These are phyloP conservation scores for Cecropterus lyciades DNA, from an alignment of 1,140 invertebrate genomes.

Conservation along the genomic window DNA sequence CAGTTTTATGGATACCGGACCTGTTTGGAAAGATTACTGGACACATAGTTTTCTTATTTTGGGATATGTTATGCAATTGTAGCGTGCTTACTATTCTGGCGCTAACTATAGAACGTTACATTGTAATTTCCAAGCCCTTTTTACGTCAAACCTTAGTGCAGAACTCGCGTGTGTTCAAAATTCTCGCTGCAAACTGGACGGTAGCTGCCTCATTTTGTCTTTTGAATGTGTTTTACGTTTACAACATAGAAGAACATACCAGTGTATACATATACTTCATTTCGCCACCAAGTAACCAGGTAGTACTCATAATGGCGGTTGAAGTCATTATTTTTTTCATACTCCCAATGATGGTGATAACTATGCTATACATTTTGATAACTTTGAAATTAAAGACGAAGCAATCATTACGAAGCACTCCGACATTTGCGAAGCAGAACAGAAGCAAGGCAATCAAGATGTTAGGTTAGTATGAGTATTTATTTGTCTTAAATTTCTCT, in stretches of 20 bases:
- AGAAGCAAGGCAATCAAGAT: slow-evolving; percentile 84
- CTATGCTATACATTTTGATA: slow-evolving; percentile 92
- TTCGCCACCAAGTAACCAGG: slow-evolving; percentile 56
- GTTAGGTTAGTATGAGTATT: slow-evolving; percentile 80
- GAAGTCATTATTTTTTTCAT: slow-evolving; percentile 93
- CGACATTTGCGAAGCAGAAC: slow-evolving; percentile 69
- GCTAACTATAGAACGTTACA: slow-evolving; percentile 92
- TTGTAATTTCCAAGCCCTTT: slow-evolving; percentile 91
- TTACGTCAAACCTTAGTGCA: slow-evolving; percentile 92
- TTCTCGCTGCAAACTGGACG: slow-evolving; percentile 89
- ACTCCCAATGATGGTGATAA: slow-evolving; percentile 93
- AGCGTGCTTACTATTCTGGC: slow-evolving; percentile 94
- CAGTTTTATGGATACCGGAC: slow-evolving; percentile 92
- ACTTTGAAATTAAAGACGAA: slow-evolving; percentile 89
- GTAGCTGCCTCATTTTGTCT: slow-evolving; percentile 89
- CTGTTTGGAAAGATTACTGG: slow-evolving; percentile 95
- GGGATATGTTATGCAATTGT: slow-evolving; percentile 96
- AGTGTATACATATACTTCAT: slow-evolving; percentile 82
- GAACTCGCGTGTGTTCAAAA: slow-evolving; percentile 89
- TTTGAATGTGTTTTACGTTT: slow-evolving; percentile 90
- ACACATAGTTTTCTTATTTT: slow-evolving; percentile 91
- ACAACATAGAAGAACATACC: slow-evolving; percentile 82
- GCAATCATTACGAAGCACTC: slow-evolving; percentile 69
- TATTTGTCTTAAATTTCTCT: background rate
- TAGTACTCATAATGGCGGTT: slow-evolving; percentile 87